Percentiles rank a stretch among this genome's conserved stretches.
Conservation (phyloP, 2,113 vertebrate species). For the Accipiter cooperii region DNA sequence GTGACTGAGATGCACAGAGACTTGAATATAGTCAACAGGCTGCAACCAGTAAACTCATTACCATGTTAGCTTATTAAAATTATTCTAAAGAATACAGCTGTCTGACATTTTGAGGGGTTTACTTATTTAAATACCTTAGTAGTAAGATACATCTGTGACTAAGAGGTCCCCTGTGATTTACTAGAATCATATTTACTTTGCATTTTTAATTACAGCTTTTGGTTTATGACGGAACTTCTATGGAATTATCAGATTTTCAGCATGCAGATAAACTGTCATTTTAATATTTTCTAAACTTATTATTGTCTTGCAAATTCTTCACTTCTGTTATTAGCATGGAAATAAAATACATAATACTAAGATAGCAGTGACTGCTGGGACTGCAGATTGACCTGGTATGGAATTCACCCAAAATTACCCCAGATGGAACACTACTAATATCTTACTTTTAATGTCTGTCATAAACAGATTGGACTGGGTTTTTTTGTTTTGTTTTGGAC, state of each 20-base stretch:
- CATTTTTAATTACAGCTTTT: constrained; percentile 9
- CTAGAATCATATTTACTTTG: not conserved
- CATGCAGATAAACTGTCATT: not conserved
- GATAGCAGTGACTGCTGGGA: not conserved
- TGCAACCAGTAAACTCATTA: not conserved
- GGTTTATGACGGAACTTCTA: not conserved
- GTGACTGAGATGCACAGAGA: not conserved
- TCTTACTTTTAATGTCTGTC: not conserved
- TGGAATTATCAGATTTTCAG: not conserved
- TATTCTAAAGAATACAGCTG: not conserved
- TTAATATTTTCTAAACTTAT: not conserved
- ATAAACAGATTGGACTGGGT: not conserved
- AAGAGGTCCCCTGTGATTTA: not conserved
- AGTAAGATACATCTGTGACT: not conserved
- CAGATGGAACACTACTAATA: not conserved
- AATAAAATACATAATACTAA: not conserved
- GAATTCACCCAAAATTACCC: not conserved
- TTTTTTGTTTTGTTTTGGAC: not conserved
- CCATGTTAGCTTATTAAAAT: not conserved
- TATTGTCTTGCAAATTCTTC: not conserved
- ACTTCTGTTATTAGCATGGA: not conserved
- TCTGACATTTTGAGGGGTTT: not conserved
- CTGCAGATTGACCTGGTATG: not conserved
- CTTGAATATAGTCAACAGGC: not conserved
- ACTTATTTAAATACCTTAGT: not conserved